phyloP scores from a whole-genome alignment of 2,797 vertebrate species.

The Anabas testudineus region DNA sequence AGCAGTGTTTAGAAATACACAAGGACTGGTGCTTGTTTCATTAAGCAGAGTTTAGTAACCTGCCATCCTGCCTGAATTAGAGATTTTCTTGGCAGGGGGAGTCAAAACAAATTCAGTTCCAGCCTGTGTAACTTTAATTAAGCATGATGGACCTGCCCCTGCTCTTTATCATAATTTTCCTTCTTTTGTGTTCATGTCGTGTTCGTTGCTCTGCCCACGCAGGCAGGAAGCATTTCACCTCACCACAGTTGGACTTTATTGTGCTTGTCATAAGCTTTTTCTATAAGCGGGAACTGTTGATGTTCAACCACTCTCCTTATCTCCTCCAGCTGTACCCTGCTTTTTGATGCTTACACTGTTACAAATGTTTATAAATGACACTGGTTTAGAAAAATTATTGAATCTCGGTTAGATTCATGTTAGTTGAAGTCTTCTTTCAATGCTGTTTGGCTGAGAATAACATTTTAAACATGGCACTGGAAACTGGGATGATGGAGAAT shows the following conservation, averaged over 20 bases:
- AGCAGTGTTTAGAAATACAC: slow-evolving; percentile 16
- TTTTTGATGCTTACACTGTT: neutral
- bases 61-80: slow-evolving; percentile 49
- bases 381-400: too few species aligned
- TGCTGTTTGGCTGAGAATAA: too few species aligned
- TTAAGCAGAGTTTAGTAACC: slow-evolving; percentile 47
- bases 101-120: slow-evolving; percentile 61
- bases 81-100: slow-evolving; percentile 55
- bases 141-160: slow-evolving; percentile 55
- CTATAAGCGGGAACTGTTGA: neutral
- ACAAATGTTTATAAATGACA: neutral
- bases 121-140: slow-evolving; percentile 65
- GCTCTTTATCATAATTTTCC: slow-evolving; percentile 59
- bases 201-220: slow-evolving; percentile 35
- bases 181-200: slow-evolving; percentile 55
- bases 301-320: neutral
- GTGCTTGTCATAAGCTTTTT: neutral
- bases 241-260: neutral
- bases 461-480: too few species aligned
- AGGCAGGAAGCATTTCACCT: slow-evolving; percentile 12
- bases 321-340: neutral
- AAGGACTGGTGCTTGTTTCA: slow-evolving; percentile 32
- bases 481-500: too few species aligned
- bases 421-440: too few species aligned
- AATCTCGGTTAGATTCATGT: too few species aligned